phyloP scores from a whole-genome alignment of 2,113 vertebrate species.

The Plecturocebus donacophilus region DNA sequence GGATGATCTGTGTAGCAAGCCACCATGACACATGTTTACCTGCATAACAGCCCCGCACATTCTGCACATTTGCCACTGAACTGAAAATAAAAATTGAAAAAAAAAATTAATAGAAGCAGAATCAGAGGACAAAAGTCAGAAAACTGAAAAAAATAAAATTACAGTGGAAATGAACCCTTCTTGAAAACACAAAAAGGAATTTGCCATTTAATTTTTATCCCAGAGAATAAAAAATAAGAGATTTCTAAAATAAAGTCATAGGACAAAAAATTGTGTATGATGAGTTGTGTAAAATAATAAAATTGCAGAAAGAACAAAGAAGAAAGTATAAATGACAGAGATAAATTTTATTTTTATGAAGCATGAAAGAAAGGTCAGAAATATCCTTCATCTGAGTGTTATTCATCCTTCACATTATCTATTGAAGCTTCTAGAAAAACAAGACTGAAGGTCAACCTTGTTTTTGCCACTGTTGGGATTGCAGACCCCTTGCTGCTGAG shows the following conservation, averaged over 20 bases:
- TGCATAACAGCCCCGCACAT: too few species aligned
- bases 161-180: background rate
- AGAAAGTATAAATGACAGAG: background rate
- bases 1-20: too few species aligned
- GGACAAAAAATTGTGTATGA: background rate
- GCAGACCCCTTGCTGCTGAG: background rate
- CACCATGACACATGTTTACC: too few species aligned
- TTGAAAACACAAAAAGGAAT: constrained; percentile 36
- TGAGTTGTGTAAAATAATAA: constrained; percentile 13
- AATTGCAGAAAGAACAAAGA: background rate
- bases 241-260: background rate
- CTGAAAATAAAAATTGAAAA: background rate
- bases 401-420: background rate
- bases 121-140: background rate
- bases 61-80: too few species aligned
- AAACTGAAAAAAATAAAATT: constrained; percentile 11
- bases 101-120: constrained; percentile 47
- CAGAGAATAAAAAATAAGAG: background rate
- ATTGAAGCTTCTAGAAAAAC: constrained; percentile 3
- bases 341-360: background rate
- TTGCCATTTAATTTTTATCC: background rate
- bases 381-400: background rate
- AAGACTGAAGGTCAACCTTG: background rate
- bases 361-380: background rate
- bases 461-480: background rate